Conservation (phyloP, 2,888 invertebrate genomes). For the Lasioglossum pauxillum region DNA sequence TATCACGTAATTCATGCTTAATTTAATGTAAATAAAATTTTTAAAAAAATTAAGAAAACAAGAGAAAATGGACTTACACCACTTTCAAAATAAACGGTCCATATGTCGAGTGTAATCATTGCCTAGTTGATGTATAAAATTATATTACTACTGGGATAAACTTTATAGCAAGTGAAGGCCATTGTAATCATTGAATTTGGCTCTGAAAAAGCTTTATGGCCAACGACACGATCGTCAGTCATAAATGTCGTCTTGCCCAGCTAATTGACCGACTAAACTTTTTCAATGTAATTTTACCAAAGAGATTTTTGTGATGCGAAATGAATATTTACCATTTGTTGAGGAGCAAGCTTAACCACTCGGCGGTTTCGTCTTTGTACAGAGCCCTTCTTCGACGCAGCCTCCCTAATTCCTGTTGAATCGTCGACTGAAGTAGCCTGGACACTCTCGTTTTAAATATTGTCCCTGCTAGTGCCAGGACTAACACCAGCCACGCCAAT, state of each 20-base stretch:
- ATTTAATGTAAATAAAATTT: too few species aligned
- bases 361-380: conserved; percentile 85
- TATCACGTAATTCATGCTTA: too few species aligned
- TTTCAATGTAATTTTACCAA: neutral
- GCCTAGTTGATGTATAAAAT: neutral
- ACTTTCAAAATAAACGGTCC: too few species aligned
- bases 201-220: neutral
- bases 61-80: too few species aligned
- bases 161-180: neutral
- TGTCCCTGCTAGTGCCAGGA: conserved; percentile 79
- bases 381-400: conserved; percentile 85
- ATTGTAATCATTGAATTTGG: neutral
- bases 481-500: conserved; percentile 82
- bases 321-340: conserved; percentile 85
- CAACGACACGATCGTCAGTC: neutral
- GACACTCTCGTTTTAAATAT: conserved; percentile 78
- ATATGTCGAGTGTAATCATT: neutral
- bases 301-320: neutral
- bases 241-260: neutral
- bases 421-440: conserved; percentile 77
- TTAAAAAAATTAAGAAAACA: too few species aligned
- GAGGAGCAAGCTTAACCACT: conserved; percentile 86
- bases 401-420: conserved; percentile 80
- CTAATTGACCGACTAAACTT: neutral
- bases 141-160: neutral